phyloP scores from a whole-genome alignment of 2,888 invertebrate genomes.

The Bimastos eiseni region DNA sequence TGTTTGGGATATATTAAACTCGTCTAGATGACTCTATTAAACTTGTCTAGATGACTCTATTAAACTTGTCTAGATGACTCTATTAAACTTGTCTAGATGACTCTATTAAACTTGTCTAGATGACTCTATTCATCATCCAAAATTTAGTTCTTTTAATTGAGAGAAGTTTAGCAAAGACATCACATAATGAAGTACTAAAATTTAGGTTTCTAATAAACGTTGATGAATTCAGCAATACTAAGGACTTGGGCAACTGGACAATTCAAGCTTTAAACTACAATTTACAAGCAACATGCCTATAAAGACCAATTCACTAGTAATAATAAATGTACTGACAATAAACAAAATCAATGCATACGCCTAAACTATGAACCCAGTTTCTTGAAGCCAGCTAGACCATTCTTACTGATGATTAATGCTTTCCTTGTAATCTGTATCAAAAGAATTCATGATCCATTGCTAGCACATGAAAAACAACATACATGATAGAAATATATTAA shows the following conservation, averaged over 20 bases:
- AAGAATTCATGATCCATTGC: not conserved
- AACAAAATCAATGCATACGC: not conserved
- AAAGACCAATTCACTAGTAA: not conserved
- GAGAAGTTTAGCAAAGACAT: not conserved
- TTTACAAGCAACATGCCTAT: not conserved
- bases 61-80: not conserved
- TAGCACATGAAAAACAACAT: not conserved
- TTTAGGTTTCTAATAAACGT: not conserved
- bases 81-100: not conserved
- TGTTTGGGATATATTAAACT: not conserved
- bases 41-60: no score
- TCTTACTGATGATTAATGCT: not conserved
- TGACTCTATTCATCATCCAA: no score
- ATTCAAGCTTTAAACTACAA: not conserved
- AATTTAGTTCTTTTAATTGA: not conserved
- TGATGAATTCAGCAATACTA: not conserved
- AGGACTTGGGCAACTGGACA: not conserved
- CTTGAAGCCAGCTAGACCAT: not conserved
- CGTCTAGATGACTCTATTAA: not conserved
- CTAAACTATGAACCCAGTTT: not conserved
- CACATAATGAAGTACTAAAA: not conserved
- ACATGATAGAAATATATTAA: not conserved
- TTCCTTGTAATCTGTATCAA: not conserved
- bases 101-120: no score
- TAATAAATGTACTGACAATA: slow-evolving; percentile 6